Percentiles rank a stretch among this genome's conserved stretches.
phyloP scores from a whole-genome alignment of 2,888 invertebrate genomes.

The Pristionchus maxplancki region DNA sequence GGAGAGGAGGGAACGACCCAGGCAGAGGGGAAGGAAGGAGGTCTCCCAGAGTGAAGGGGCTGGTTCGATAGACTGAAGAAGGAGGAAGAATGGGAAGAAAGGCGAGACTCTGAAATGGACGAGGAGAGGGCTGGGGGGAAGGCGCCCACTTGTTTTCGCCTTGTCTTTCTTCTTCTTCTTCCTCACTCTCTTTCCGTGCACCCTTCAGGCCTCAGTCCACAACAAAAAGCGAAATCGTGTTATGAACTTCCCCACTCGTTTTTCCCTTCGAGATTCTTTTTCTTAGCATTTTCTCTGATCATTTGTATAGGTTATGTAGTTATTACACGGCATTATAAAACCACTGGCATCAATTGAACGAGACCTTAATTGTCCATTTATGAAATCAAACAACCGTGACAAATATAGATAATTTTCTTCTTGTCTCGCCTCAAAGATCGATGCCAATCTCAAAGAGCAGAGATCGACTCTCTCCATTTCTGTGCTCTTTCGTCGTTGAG shows the following conservation, averaged over 20 bases:
- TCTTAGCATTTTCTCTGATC: neutral
- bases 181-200: neutral
- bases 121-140: neutral
- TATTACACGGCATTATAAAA: neutral
- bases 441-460: neutral
- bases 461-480: neutral
- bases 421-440: neutral
- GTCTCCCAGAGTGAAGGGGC: conserved; percentile 3
- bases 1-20: neutral
- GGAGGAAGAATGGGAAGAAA: neutral
- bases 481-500: neutral
- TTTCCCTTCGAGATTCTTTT: neutral
- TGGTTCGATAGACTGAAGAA: conserved; percentile 45
- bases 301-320: neutral
- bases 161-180: conserved; percentile 36
- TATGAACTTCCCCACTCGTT: neutral
- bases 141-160: neutral
- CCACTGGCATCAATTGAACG: neutral
- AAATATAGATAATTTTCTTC: neutral
- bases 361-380: too few species aligned
- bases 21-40: neutral
- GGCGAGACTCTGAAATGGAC: neutral
- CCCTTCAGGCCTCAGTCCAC: neutral
- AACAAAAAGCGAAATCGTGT: neutral
- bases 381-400: neutral